These are phyloP conservation scores for Brotula barbata DNA, from an alignment of 2,797 vertebrate species.

Conservation along the genomic window DNA sequence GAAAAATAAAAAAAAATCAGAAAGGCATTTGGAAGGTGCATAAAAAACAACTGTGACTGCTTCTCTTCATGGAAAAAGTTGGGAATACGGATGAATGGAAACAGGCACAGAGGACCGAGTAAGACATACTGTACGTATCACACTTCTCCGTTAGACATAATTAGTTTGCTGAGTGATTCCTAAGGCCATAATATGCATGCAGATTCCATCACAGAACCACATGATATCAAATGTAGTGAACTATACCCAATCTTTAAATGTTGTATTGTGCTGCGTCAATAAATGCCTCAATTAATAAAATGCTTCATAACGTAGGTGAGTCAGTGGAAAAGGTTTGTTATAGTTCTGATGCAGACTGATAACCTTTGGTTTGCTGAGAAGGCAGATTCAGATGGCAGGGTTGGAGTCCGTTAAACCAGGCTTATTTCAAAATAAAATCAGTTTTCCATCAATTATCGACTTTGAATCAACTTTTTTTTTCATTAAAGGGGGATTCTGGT, in stretches of 20 bases:
- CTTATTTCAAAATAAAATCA: not conserved
- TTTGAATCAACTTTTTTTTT: no score
- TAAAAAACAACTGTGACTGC: constrained; percentile 49
- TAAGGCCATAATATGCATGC: constrained; percentile 56
- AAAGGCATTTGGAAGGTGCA: constrained; percentile 74
- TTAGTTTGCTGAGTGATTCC: constrained; percentile 62
- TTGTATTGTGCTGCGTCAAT: constrained; percentile 20
- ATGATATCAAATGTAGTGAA: constrained; percentile 22
- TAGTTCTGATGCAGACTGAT: constrained; percentile 4
- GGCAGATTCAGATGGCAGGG: constrained; percentile 29
- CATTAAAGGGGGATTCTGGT: no score
- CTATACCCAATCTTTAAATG: constrained; percentile 11
- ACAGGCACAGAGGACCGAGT: constrained; percentile 80
- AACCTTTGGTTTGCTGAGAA: constrained; percentile 67
- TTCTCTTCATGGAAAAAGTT: constrained; percentile 52
- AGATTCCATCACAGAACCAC: constrained; percentile 20
- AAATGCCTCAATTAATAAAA: constrained; percentile 2
- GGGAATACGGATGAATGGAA: constrained; percentile 61
- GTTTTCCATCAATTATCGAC: not conserved
- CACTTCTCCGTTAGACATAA: constrained; percentile 63
- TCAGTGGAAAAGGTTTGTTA: not conserved
- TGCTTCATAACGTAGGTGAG: not conserved
- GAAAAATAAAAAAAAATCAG: constrained; percentile 60
- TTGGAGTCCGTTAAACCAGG: not conserved
- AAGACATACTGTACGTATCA: constrained; percentile 76